Percentiles rank a stretch among this genome's conserved stretches.
phyloP scores from a whole-genome alignment of 2,113 vertebrate genomes.

The Campylomormyrus numenius region DNA sequence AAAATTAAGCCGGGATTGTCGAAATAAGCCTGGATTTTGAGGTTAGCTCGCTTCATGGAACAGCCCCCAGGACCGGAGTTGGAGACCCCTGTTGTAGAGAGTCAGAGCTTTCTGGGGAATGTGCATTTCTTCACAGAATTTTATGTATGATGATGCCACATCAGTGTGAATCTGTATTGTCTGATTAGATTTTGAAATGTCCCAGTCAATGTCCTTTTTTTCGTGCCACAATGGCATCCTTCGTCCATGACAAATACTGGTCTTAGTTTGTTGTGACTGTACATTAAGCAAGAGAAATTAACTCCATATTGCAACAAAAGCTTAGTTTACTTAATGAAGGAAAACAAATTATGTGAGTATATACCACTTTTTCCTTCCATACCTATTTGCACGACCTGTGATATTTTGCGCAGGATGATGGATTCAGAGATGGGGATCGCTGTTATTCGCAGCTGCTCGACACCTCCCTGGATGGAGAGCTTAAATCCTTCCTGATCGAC shows the following conservation, averaged over 20 bases:
- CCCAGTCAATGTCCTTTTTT: neutral
- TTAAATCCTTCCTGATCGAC: slow-evolving; percentile 70
- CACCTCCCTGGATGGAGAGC: slow-evolving; percentile 65
- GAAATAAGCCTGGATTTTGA: too few species aligned
- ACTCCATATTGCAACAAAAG: neutral
- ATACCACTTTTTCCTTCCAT: neutral
- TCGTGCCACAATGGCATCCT: neutral
- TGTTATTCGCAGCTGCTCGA: slow-evolving; percentile 36
- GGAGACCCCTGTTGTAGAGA: neutral
- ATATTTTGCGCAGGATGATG: slow-evolving; percentile 52
- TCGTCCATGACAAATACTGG: neutral
- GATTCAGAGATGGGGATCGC: slow-evolving; percentile 36
- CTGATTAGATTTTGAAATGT: neutral
- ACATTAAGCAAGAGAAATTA: neutral
- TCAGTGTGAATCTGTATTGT: neutral
- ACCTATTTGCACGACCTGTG: neutral
- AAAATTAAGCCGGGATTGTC: too few species aligned
- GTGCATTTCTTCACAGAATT: neutral
- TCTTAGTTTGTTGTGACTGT: neutral
- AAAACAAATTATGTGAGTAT: neutral
- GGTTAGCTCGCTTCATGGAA: too few species aligned
- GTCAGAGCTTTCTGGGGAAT: neutral
- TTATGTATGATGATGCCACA: neutral
- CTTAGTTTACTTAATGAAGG: neutral
- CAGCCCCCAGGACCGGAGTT: too few species aligned